phyloP scores from a whole-genome alignment of 2,888 invertebrate species.

The Coleophora flavipennella region DNA sequence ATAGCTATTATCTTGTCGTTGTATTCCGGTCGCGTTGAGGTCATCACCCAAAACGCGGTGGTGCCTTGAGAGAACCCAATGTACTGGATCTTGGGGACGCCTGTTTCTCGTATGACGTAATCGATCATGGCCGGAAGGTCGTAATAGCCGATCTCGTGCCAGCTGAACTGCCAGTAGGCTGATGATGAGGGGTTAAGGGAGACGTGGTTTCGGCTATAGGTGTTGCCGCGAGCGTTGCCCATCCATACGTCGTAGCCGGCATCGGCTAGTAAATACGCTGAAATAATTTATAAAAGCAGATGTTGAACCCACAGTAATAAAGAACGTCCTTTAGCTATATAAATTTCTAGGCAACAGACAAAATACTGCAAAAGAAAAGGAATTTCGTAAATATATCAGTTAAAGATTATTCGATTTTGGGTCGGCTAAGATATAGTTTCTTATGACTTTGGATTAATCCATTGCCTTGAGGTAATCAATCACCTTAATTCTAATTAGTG shows the following conservation, averaged over 20 bases:
- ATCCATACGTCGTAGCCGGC: slow-evolving; percentile 86
- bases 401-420: no score
- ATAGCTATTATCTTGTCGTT: slow-evolving; percentile 72
- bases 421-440: no score
- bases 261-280: slow-evolving; percentile 80
- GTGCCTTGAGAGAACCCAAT: slow-evolving; percentile 83
- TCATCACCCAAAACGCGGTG: slow-evolving; percentile 75
- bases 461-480: no score
- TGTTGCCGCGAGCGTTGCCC: slow-evolving; percentile 88
- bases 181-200: slow-evolving; percentile 39
- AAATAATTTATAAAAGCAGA: slow-evolving; percentile 15
- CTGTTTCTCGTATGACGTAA: slow-evolving; percentile 70
- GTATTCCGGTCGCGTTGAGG: slow-evolving; percentile 69
- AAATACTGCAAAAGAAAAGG: no score
- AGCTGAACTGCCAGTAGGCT: slow-evolving; percentile 72
- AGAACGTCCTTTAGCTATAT: no score
- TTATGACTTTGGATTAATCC: no score
- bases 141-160: slow-evolving; percentile 82
- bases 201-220: slow-evolving; percentile 78
- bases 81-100: slow-evolving; percentile 73
- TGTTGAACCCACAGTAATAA: no score
- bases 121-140: slow-evolving; percentile 86
- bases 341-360: no score
- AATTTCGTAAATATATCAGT: no score
- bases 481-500: no score